Percentiles rank a stretch among this genome's conserved stretches.
These are phyloP conservation scores for Panonychus citri DNA, from an alignment of 1,140 invertebrate species.

Conservation along the genomic window DNA sequence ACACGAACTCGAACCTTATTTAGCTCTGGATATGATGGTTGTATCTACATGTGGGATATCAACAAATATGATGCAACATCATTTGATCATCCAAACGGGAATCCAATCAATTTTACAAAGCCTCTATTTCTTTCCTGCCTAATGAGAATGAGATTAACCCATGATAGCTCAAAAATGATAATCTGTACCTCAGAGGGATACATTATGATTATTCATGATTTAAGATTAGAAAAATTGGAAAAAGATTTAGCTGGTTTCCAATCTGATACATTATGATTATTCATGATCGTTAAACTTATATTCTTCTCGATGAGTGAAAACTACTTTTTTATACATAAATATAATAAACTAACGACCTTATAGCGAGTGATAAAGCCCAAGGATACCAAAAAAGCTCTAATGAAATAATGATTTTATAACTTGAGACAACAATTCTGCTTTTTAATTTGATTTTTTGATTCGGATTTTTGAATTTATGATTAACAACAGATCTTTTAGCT, in stretches of 20 bases:
- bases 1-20: constrained; percentile 57
- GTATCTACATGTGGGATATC: constrained; percentile 81
- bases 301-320: constrained; percentile 30
- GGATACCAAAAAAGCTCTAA: too few species aligned
- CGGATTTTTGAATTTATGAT: too few species aligned
- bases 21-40: constrained; percentile 76
- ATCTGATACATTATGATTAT: constrained; percentile 59
- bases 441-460: too few species aligned
- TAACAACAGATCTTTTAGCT: too few species aligned
- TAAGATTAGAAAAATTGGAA: constrained; percentile 50
- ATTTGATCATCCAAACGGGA: too few species aligned
- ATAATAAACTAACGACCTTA: too few species aligned
- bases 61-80: constrained; percentile 25
- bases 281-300: constrained; percentile 18
- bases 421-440: too few species aligned
- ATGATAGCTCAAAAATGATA: constrained; percentile 60
- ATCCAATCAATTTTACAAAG: background rate
- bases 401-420: too few species aligned
- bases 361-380: too few species aligned
- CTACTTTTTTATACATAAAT: constrained; percentile 49
- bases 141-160: constrained; percentile 64
- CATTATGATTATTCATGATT: constrained; percentile 65
- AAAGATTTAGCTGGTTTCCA: constrained; percentile 60
- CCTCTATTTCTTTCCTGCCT: constrained; percentile 23
- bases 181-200: constrained; percentile 71